phyloP scores from a whole-genome alignment of 2,888 invertebrate species.

The Desoria tigrina region DNA sequence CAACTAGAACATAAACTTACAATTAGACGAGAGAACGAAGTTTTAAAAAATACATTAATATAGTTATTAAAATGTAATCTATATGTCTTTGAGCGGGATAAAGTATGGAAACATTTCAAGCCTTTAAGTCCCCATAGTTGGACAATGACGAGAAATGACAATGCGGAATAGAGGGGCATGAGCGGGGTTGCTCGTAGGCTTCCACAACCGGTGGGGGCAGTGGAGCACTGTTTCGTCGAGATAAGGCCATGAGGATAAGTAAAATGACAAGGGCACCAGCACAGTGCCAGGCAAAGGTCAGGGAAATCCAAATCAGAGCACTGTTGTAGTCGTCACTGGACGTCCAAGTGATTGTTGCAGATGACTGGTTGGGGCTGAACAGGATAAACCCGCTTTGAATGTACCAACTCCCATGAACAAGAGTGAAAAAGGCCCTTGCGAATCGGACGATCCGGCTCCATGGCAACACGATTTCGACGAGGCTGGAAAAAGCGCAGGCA shows the following conservation, averaged over 20 bases:
- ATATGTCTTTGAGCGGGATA: no score
- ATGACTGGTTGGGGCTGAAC: conserved; percentile 40
- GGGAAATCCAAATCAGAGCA: conserved; percentile 51
- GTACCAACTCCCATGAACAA: conserved; percentile 54
- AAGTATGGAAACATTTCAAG: conserved; percentile 5
- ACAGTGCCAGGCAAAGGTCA: conserved; percentile 51
- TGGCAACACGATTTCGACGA: conserved; percentile 48
- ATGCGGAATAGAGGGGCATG: conserved; percentile 35
- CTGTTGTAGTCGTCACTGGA: conserved; percentile 50
- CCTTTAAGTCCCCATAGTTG: conserved; percentile 16
- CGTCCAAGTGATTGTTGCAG: conserved; percentile 37
- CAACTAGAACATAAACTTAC: no score
- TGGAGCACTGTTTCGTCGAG: conserved; percentile 25
- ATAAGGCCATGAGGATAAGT: conserved; percentile 39
- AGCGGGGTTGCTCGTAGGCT: conserved; percentile 28
- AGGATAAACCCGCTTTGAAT: conserved; percentile 53
- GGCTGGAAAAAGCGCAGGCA: conserved; percentile 46
- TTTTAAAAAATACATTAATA: no score
- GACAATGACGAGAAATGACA: conserved; percentile 32
- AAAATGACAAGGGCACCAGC: conserved; percentile 50
- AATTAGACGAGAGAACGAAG: no score
- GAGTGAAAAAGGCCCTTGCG: conserved; percentile 47
- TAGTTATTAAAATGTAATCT: no score
- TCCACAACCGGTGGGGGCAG: conserved; percentile 34
- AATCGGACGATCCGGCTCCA: conserved; percentile 50